Conservation (phyloP, 2,113 vertebrate genomes). For the Ochotona curzoniae region DNA sequence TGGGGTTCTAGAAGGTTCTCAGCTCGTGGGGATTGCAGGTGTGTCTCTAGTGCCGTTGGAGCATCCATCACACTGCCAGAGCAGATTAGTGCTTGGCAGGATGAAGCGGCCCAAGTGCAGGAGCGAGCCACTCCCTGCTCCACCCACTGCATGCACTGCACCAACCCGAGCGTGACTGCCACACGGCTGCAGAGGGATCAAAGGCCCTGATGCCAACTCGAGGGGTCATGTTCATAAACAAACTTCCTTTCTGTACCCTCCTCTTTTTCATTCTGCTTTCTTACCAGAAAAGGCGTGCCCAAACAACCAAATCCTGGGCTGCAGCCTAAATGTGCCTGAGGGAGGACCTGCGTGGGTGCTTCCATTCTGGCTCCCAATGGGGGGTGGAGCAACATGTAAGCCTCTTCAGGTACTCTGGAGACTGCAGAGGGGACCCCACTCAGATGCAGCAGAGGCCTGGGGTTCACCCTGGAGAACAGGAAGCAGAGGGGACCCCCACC, state of each 20-base stretch:
- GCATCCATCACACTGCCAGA: background rate
- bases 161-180: background rate
- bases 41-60: no score
- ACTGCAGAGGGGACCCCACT: no score
- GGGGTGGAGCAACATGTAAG: background rate
- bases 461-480: no score
- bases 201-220: background rate
- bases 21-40: background rate
- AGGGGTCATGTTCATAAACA: background rate
- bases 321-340: background rate
- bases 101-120: background rate
- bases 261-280: background rate
- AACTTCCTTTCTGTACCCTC: background rate
- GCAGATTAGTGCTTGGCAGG: background rate
- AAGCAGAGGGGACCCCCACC: no score
- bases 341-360: background rate
- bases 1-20: background rate
- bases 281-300: background rate
- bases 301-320: background rate
- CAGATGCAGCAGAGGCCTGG: no score
- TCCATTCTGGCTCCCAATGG: background rate
- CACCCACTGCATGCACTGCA: rapidly evolving
- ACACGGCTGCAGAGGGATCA: background rate
- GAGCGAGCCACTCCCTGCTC: background rate
- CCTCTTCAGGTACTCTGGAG: background rate